Percentiles rank a stretch among this genome's conserved stretches.
Conservation (phyloP, 2,113 vertebrate species). For the Cyprinus carpio region DNA sequence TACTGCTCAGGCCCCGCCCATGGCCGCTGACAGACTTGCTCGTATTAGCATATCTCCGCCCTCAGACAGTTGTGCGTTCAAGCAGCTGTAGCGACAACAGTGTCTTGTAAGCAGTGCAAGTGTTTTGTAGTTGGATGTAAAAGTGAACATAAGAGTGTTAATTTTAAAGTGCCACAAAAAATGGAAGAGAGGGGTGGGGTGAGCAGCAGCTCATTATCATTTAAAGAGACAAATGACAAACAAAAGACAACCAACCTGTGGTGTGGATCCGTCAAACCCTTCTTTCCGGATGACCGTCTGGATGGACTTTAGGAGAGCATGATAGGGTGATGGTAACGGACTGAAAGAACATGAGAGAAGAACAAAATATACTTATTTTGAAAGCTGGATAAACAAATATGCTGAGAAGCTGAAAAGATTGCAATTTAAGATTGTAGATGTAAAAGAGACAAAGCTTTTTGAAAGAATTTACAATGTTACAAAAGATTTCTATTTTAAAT, state of each 20-base stretch:
- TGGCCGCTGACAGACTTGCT: too few relatives aligned
- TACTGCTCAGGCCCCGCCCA: too few relatives aligned
- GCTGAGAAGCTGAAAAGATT: neutral
- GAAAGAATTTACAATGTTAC: neutral
- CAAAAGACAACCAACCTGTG: slow-evolving; percentile 77
- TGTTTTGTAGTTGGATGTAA: too few relatives aligned
- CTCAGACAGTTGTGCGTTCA: too few relatives aligned
- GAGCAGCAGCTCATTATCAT: too few relatives aligned
- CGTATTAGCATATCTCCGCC: too few relatives aligned
- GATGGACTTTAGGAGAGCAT: slow-evolving; percentile 83
- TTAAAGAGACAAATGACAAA: neutral
- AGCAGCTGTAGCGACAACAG: too few relatives aligned
- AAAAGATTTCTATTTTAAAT: neutral
- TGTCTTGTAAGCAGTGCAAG: too few relatives aligned
- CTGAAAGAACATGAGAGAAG: slow-evolving; percentile 63
- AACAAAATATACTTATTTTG: neutral
- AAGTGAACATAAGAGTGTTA: too few relatives aligned
- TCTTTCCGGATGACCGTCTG: slow-evolving; percentile 83
- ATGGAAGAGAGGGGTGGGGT: too few relatives aligned
- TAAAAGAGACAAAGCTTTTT: neutral
- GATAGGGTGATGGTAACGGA: slow-evolving; percentile 77
- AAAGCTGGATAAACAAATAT: too few relatives aligned
- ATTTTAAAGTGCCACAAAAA: too few relatives aligned
- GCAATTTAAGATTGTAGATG: neutral
- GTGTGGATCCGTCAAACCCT: slow-evolving; percentile 85